Evolutionary conservation across 2,113 vertebrate genomes (phyloP).

Genomic region (Gymnorhina tibicen): DNA sequence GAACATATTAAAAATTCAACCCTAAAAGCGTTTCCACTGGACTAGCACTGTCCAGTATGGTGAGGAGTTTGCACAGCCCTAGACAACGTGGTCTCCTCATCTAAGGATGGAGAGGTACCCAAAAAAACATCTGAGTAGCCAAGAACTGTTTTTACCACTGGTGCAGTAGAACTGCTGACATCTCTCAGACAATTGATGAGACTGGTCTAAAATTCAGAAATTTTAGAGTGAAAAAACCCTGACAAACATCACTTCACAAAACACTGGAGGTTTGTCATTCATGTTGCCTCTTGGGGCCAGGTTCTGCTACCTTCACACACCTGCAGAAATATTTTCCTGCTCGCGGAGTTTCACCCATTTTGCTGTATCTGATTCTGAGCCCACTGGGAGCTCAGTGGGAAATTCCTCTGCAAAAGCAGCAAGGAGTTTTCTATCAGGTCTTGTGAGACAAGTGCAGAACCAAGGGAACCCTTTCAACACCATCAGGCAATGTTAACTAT

Average conservation of each 20-base stretch:
- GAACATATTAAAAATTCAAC: background rate
- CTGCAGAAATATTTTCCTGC: background rate
- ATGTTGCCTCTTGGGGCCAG: background rate
- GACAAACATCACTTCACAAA: background rate
- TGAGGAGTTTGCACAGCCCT: background rate
- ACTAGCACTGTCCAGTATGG: background rate
- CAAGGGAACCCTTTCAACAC: background rate
- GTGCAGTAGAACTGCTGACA: background rate
- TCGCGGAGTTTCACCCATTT: background rate
- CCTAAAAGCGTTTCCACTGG: background rate
- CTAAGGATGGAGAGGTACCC: background rate
- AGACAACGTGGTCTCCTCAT: background rate
- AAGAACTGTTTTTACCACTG: background rate
- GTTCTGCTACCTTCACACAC: background rate
- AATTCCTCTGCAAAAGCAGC: background rate
- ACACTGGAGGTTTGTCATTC: background rate
- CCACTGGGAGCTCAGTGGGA: background rate
- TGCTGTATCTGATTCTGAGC: background rate
- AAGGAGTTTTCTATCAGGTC: background rate
- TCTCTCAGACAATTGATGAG: background rate
- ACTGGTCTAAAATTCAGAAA: background rate
- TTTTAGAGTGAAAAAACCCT: background rate
- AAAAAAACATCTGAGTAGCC: background rate
- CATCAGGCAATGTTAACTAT: background rate
- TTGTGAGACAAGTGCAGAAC: background rate